Conservation (phyloP, 1,140 invertebrate genomes). For the Ruditapes philippinarum region DNA sequence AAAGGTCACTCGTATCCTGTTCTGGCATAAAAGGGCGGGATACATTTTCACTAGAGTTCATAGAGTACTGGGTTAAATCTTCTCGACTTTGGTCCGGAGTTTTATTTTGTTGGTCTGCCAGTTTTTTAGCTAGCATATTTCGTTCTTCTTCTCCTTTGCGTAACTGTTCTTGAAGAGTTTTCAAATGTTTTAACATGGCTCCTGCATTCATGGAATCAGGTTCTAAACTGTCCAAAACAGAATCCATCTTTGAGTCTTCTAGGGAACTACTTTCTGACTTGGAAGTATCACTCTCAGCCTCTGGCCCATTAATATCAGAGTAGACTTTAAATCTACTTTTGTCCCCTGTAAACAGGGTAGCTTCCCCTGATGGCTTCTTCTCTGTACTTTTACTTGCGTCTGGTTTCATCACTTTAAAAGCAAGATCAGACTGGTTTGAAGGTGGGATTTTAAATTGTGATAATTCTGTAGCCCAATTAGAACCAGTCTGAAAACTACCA, state of each 20-base stretch:
- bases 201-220: slow-evolving; percentile 54
- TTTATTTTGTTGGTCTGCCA: slow-evolving; percentile 35
- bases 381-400: not conserved
- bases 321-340: slow-evolving; percentile 54
- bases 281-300: not conserved
- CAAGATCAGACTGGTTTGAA: slow-evolving; percentile 56
- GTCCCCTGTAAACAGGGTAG: slow-evolving; percentile 17
- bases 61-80: slow-evolving; percentile 43
- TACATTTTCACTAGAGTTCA: slow-evolving; percentile 26
- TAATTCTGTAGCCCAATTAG: slow-evolving; percentile 73
- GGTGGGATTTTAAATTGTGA: slow-evolving; percentile 65
- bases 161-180: slow-evolving; percentile 48
- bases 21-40: slow-evolving; percentile 62
- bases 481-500: slow-evolving; percentile 64
- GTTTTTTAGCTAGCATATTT: slow-evolving; percentile 35
- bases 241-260: slow-evolving; percentile 36
- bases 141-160: slow-evolving; percentile 46
- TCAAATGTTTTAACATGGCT: slow-evolving; percentile 56
- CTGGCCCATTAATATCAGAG: slow-evolving; percentile 47
- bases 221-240: slow-evolving; percentile 15
- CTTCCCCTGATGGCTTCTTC: not conserved
- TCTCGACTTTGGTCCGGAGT: not conserved
- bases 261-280: slow-evolving; percentile 32
- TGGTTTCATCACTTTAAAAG: slow-evolving; percentile 42
- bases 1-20: slow-evolving; percentile 51